Evolutionary conservation across 2,888 invertebrate species (phyloP).

Genomic region (Caenorhabditis drosophilae): DNA sequence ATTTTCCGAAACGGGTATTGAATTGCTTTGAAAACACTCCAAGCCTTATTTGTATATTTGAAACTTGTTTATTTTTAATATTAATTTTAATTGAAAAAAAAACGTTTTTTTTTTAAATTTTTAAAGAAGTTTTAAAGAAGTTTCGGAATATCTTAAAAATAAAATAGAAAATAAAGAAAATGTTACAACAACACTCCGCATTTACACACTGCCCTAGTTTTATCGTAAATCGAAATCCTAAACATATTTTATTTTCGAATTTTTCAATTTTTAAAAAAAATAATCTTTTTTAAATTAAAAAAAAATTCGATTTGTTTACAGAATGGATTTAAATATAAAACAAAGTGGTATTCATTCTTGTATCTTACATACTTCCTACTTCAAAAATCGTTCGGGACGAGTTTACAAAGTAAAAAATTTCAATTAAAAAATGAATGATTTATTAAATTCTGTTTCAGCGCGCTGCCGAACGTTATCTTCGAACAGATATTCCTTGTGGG

Average conservation of each 20-base stretch:
- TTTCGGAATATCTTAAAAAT: too few species aligned
- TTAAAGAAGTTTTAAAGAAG: too few species aligned
- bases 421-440: not conserved
- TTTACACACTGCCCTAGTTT: not conserved
- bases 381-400: conserved; percentile 49
- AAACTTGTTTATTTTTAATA: too few species aligned
- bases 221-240: not conserved
- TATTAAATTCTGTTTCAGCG: conserved; percentile 43
- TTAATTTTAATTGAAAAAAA: too few species aligned
- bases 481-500: conserved; percentile 63
- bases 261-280: not conserved
- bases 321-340: conserved; percentile 56
- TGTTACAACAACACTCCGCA: conserved; percentile 4
- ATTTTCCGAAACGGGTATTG: too few species aligned
- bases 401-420: conserved; percentile 36
- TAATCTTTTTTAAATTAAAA: not conserved
- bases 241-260: not conserved
- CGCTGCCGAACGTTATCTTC: conserved; percentile 61
- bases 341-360: conserved; percentile 55
- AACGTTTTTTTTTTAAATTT: too few species aligned
- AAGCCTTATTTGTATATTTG: too few species aligned
- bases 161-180: too few species aligned
- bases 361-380: conserved; percentile 39
- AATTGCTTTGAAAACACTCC: too few species aligned
- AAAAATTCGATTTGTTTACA: not conserved